phyloP scores from a whole-genome alignment of 2,113 vertebrate genomes.

The Ptychochromis oligacanthus region DNA sequence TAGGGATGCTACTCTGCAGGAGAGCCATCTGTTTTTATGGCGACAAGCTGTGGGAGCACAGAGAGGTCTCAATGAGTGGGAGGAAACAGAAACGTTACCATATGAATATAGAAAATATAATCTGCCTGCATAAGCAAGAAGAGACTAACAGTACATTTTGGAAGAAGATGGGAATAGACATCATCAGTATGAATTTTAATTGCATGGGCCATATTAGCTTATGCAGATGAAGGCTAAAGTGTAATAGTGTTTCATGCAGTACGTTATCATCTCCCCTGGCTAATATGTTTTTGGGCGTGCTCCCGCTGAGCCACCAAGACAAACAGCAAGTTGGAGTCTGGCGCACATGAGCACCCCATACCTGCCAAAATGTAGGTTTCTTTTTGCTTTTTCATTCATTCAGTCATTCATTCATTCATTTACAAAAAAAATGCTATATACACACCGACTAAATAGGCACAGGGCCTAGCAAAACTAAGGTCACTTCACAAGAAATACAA shows the following conservation, averaged over 20 bases:
- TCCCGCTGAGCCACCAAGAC: background rate
- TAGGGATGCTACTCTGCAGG: conserved; percentile 38
- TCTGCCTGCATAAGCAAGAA: background rate
- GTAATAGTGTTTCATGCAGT: background rate
- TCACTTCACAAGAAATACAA: too few species aligned
- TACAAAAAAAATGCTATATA: too few species aligned
- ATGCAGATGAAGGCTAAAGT: background rate
- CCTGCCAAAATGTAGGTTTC: too few species aligned
- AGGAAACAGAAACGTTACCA: background rate
- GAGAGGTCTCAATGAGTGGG: conserved; percentile 3
- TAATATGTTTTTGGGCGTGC: background rate
- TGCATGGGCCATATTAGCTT: background rate
- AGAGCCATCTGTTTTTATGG: conserved; percentile 62
- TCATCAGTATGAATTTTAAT: conserved; percentile 1
- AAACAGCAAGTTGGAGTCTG: too few species aligned
- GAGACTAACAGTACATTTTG: background rate
- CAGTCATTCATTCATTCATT: too few species aligned
- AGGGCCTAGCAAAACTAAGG: too few species aligned
- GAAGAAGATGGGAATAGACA: background rate
- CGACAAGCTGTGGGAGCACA: conserved; percentile 32
- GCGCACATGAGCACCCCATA: too few species aligned
- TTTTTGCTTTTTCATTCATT: too few species aligned
- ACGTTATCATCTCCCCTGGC: background rate
- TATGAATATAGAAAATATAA: background rate
- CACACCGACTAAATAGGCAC: too few species aligned